Evolutionary conservation across 2,888 invertebrate genomes (phyloP).

Genomic region (Leptodirus hochenwartii): DNA sequence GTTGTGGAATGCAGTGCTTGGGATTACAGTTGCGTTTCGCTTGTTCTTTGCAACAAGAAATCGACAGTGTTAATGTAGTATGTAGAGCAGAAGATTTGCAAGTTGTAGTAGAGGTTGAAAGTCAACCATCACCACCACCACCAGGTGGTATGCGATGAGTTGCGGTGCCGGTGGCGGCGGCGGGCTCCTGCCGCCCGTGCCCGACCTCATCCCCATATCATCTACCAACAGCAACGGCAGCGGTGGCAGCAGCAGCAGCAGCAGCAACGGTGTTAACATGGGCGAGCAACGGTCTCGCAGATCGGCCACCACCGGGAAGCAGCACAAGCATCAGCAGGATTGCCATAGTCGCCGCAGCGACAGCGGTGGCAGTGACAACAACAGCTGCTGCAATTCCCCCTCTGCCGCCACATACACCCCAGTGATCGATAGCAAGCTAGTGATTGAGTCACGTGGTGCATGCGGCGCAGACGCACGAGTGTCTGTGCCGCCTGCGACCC

Average conservation of each 20-base stretch:
- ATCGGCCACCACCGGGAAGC: slow-evolving; percentile 23
- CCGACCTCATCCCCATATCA: slow-evolving; percentile 27
- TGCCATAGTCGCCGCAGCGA: slow-evolving; percentile 4
- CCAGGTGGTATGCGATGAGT: too few relatives aligned
- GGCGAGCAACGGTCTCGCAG: slow-evolving; percentile 27
- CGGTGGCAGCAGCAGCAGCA: slow-evolving; percentile 10
- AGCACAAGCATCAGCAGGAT: too few relatives aligned
- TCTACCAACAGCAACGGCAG: slow-evolving; percentile 19
- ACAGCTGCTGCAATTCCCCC: slow-evolving; percentile 19
- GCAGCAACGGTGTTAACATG: slow-evolving; percentile 23
- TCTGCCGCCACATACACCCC: slow-evolving; percentile 20
- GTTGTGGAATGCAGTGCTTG: too few relatives aligned
- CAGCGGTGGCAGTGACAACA: slow-evolving; percentile 5
- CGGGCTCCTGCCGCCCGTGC: slow-evolving; percentile 25
- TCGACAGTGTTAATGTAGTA: too few relatives aligned
- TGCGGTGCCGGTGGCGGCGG: too few relatives aligned
- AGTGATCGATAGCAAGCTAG: slow-evolving; percentile 25
- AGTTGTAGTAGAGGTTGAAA: too few relatives aligned
- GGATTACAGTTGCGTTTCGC: too few relatives aligned
- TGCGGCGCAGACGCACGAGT: slow-evolving; percentile 24
- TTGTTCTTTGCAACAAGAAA: too few relatives aligned
- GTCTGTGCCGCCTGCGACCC: slow-evolving; percentile 22
- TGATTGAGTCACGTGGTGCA: slow-evolving; percentile 24
- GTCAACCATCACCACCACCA: too few relatives aligned
- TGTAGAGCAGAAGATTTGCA: too few relatives aligned